Conservation (phyloP, 2,113 vertebrate species). For the Spheniscus mendiculus region DNA sequence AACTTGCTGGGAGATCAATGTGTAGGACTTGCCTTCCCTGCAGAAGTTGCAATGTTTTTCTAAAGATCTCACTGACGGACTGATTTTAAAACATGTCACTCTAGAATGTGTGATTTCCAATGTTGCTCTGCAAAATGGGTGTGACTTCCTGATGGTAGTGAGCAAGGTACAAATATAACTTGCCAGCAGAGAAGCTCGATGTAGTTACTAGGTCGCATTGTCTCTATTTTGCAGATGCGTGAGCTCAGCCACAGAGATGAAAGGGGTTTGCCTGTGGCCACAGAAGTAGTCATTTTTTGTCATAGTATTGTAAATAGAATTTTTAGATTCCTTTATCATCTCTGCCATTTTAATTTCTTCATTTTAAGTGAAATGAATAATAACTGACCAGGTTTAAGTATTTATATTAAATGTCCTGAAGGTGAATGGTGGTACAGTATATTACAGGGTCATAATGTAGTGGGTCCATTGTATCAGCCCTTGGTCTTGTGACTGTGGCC, state of each 20-base stretch:
- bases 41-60: not conserved
- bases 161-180: not conserved
- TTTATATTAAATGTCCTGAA: not conserved
- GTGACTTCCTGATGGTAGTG: not conserved
- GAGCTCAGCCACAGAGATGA: not conserved
- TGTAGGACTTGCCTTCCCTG: not conserved
- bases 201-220: rapidly evolving
- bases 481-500: not conserved
- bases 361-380: not conserved
- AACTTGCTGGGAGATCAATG: not conserved
- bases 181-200: rapidly evolving
- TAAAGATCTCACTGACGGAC: not conserved
- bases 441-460: not conserved
- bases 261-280: not conserved
- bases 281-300: not conserved
- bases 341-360: not conserved
- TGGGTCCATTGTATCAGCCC: not conserved
- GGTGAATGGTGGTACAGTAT: not conserved
- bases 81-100: not conserved
- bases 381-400: not conserved
- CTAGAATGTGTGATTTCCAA: not conserved
- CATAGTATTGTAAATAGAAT: not conserved
- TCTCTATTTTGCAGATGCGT: not conserved
- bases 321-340: not conserved
- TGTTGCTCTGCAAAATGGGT: not conserved